Evolutionary conservation across 2,888 invertebrate genomes (phyloP), one percentile per base, ranked within the genome.

Genomic region (Hirtodrosophila confusa): DNA sequence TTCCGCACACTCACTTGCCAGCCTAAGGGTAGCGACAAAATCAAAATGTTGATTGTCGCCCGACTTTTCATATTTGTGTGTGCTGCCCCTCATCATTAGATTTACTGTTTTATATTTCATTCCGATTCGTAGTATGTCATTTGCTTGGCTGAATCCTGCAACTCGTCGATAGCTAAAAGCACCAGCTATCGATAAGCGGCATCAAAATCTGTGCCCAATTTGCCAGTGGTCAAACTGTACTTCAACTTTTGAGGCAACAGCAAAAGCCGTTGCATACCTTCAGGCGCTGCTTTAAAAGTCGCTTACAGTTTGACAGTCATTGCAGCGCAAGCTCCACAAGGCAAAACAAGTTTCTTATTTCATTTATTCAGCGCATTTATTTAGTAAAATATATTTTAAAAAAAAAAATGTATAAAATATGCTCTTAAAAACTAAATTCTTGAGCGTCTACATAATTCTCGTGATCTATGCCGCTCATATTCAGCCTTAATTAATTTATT

Each of bases 31-130:
- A 72, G 69, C 78, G 55, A 78, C 58, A 64, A 40, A 69, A 72
- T 41, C 58, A 12, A 56, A 60, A 56, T 74, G 49, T 64, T 75
- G 75, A 65, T 74, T 77, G 69, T 80, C 79, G 66, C 78, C 67
- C 39, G 65, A 53, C 63, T 73, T 72, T 55, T 80, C 65, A 80
- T 62, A 66, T 51, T 78, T 65, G 63, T 80, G 72, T 58, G 64
- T 72, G 61, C 60, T 75, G 65, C 51, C 72, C 75, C 67, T 83
- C 84, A 83, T 80, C 62, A 69, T 78, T 54, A 64, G 43, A 47
- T 53, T 63, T 49, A 55, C 41, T 53, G 44, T 45, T 66, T 57
- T 64, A 48, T 66, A 65, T 69, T 66, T 77, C 58, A 35, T 44
- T 47, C 39, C 6, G 27, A 51, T 44, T 29, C 27, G 12, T 23